A percentile compares a stretch with the other conserved stretches of the same genome.
These are phyloP conservation scores for Ephydatia muelleri DNA, from an alignment of 37 sponge, comb jelly and placozoan species.

Conservation along the genomic window DNA sequence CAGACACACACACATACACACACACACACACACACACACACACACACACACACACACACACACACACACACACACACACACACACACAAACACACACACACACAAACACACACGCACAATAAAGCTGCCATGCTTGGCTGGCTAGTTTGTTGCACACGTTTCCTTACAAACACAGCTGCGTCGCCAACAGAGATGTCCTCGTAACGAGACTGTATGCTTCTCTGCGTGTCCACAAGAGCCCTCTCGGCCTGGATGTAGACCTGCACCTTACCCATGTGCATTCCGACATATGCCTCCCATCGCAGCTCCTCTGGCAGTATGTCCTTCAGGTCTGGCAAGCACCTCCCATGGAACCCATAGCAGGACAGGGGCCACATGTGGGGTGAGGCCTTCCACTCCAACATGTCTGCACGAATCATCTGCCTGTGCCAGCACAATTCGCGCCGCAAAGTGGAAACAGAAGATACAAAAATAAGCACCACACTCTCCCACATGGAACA, in stretches of 20 bases:
- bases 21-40: no score
- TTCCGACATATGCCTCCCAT: conserved; percentile 66
- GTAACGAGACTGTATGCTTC: conserved; percentile 36
- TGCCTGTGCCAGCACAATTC: no score
- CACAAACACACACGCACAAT: no score
- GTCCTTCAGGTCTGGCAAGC: conserved; percentile 53
- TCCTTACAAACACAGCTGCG: conserved; percentile 46
- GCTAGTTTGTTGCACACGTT: no score
- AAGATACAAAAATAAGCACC: no score
- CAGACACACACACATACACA: no score
- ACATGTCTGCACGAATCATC: conserved; percentile 44
- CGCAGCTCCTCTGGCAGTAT: conserved; percentile 68
- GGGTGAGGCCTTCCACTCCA: conserved; percentile 30
- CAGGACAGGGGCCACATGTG: conserved; percentile 75
- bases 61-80: no score
- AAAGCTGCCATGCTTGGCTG: no score
- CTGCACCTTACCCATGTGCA: background rate
- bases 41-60: no score
- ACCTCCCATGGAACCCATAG: conserved; percentile 35
- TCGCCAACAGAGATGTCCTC: conserved; percentile 49
- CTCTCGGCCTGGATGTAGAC: background rate
- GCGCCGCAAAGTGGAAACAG: no score
- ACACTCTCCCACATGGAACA: no score
- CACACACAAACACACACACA: no score
- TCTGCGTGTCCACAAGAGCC: conserved; percentile 4